Evolutionary conservation across 35 echinoderm and acorn worm species (phyloP).

Genomic region (Antedon bifida): DNA sequence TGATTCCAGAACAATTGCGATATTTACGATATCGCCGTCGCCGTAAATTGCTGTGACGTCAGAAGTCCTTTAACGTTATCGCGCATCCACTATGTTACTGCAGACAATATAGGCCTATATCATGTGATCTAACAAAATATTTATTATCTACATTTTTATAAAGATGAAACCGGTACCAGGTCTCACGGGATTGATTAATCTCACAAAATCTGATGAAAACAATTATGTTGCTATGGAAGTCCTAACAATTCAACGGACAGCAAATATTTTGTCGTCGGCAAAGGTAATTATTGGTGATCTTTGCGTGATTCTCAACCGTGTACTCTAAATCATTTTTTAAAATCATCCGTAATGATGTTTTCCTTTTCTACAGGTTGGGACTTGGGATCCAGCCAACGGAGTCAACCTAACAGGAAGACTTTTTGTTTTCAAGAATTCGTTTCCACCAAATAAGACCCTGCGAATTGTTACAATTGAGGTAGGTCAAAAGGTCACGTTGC

Average conservation of each 20-base stretch:
- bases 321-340: no score
- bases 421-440: conserved; percentile 39
- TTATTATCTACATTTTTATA: no score
- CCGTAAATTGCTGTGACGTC: no score
- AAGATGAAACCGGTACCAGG: not conserved
- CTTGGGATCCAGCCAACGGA: conserved; percentile 45
- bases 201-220: not conserved
- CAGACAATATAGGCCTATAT: no score
- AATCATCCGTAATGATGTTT: no score
- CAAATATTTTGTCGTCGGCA: not conserved
- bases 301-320: no score
- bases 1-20: no score
- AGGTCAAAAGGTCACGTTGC: conserved; percentile 21
- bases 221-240: not conserved
- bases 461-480: conserved; percentile 90
- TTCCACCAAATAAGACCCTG: conserved; percentile 53
- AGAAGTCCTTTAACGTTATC: no score
- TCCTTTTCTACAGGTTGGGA: conserved; percentile 43
- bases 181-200: not conserved
- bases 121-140: no score
- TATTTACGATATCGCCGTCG: no score
- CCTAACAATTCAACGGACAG: not conserved
- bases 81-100: no score
- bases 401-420: conserved; percentile 43
- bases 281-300: not conserved